Conservation (phyloP, 2,888 invertebrate genomes). For the Brachyptera putata region DNA sequence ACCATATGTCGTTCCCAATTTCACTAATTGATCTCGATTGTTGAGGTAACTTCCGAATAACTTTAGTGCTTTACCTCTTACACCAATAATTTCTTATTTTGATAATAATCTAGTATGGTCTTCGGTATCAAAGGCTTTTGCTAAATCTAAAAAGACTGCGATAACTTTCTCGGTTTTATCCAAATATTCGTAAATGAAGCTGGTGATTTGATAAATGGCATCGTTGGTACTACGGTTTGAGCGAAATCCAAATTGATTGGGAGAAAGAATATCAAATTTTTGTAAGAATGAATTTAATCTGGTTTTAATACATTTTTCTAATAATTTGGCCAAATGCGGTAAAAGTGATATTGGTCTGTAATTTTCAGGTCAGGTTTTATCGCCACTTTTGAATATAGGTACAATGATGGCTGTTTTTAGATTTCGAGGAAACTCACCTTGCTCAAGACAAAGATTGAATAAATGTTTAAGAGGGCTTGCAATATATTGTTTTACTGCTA, state of each 20-base stretch:
- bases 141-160: neutral
- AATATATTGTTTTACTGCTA: neutral
- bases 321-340: neutral
- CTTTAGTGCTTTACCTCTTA: constrained; percentile 24
- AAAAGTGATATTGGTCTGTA: neutral
- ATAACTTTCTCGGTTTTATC: neutral
- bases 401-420: neutral
- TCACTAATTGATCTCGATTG: constrained; percentile 28
- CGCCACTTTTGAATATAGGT: neutral
- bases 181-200: neutral
- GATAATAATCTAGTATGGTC: neutral
- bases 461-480: neutral
- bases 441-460: neutral
- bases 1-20: constrained; percentile 17
- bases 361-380: neutral
- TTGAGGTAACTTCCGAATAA: constrained; percentile 28
- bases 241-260: neutral
- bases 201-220: neutral
- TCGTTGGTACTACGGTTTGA: neutral
- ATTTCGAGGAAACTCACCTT: neutral
- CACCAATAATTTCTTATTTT: constrained; percentile 20
- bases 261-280: neutral
- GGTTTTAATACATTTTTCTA: neutral
- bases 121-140: neutral
- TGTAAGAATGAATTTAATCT: neutral